Evolutionary conservation across 1,140 invertebrate genomes (phyloP).

Genomic region (Drosophila teissieri): DNA sequence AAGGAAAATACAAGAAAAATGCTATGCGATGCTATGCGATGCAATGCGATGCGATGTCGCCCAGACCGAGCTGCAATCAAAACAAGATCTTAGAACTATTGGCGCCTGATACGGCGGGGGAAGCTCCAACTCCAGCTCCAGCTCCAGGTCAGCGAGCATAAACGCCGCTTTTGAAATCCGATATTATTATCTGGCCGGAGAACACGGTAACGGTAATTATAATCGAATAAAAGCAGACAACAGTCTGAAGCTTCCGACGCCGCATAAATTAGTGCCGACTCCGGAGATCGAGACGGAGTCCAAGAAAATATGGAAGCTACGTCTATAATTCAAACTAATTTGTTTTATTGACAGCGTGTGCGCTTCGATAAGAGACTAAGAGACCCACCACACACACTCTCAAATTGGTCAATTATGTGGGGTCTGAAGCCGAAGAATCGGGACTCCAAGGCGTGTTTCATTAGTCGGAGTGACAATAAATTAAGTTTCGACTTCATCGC

Average conservation of each 20-base stretch:
- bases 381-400: conserved; percentile 33
- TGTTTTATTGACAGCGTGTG: conserved; percentile 84
- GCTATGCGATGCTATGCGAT: conserved; percentile 20
- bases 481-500: conserved; percentile 65
- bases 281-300: conserved; percentile 9
- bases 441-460: conserved; percentile 64
- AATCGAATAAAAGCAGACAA: conserved; percentile 80
- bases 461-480: conserved; percentile 82
- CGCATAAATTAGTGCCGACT: conserved; percentile 68
- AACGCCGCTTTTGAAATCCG: conserved; percentile 75
- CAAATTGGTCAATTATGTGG: conserved; percentile 79
- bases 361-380: conserved; percentile 41
- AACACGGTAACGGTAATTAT: conserved; percentile 73
- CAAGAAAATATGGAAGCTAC: conserved; percentile 60
- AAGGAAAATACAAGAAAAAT: conserved; percentile 55
- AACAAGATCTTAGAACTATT: conserved; percentile 84
- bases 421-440: not conserved
- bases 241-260: conserved; percentile 68
- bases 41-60: conserved; percentile 59
- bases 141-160: conserved; percentile 74
- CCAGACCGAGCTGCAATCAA: conserved; percentile 67
- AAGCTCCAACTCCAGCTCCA: too few species aligned
- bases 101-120: conserved; percentile 61
- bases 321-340: conserved; percentile 83
- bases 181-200: conserved; percentile 66